These are phyloP conservation scores for Pharmacophagus antenor DNA, from an alignment of 2,888 invertebrate genomes.

Conservation along the genomic window DNA sequence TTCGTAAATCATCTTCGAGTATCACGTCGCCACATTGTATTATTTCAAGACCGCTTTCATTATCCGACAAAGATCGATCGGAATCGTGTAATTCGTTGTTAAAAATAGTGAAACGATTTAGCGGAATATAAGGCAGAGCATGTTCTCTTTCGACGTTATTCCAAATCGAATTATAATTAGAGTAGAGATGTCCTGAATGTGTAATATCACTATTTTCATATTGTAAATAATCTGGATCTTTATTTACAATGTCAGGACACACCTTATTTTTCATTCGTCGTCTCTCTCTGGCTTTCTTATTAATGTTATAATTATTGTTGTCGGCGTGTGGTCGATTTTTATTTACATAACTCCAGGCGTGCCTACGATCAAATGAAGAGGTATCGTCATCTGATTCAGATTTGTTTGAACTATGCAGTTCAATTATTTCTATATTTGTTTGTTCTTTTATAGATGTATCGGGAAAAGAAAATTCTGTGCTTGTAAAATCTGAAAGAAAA, in stretches of 20 bases:
- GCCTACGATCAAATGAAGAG: constrained; percentile 34
- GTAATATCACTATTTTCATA: constrained; percentile 17
- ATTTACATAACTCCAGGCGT: constrained; percentile 46
- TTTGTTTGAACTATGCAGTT: constrained; percentile 51
- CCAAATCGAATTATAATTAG: constrained; percentile 10
- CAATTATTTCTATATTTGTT: constrained; percentile 54
- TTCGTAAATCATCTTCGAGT: constrained; percentile 28
- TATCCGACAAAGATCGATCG: constrained; percentile 49
- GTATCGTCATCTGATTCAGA: constrained; percentile 40
- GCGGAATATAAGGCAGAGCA: constrained; percentile 39
- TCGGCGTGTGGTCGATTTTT: constrained; percentile 35
- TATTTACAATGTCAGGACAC: constrained; percentile 23
- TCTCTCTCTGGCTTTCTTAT: constrained; percentile 47
- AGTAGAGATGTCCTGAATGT: constrained; percentile 28
- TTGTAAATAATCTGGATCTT: constrained; percentile 7
- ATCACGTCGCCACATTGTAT: constrained; percentile 39
- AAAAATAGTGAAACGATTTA: constrained; percentile 53
- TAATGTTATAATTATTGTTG: constrained; percentile 40
- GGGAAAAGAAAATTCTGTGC: constrained; percentile 9
- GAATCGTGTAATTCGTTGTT: constrained; percentile 45
- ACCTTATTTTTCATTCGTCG: constrained; percentile 39
- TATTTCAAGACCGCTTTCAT: constrained; percentile 38
- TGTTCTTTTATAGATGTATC: constrained; percentile 19
- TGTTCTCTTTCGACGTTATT: constrained; percentile 29
- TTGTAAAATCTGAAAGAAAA: constrained; percentile 33